Evolutionary conservation across 1,140 invertebrate genomes (phyloP).

Genomic region (Drosophila navojoa): DNA sequence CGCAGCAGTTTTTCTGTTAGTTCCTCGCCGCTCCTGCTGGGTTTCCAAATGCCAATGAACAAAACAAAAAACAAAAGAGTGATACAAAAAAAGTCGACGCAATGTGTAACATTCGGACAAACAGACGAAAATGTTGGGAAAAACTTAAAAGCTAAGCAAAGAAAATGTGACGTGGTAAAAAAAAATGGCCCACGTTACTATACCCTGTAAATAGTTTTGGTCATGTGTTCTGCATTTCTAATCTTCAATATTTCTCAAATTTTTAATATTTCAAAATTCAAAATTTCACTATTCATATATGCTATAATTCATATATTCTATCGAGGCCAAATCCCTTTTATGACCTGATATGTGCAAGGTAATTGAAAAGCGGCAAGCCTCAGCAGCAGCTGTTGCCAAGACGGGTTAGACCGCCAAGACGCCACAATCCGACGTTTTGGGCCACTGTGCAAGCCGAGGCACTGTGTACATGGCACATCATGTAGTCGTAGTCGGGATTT

Average conservation of each 20-base stretch:
- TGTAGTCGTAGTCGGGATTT: constrained; percentile 75
- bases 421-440: background rate
- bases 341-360: background rate
- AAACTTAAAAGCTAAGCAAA: constrained; percentile 31
- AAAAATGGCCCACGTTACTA: background rate
- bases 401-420: background rate
- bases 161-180: constrained; percentile 25
- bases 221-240: no score
- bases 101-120: constrained; percentile 45
- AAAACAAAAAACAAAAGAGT: constrained; percentile 8
- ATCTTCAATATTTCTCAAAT: no score
- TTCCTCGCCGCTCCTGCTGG: constrained; percentile 56
- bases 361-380: background rate
- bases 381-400: background rate
- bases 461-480: constrained; percentile 41
- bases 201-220: constrained; percentile 16
- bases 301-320: background rate
- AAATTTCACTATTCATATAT: no score
- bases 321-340: no score
- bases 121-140: constrained; percentile 39
- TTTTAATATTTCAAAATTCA: no score
- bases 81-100: constrained; percentile 25
- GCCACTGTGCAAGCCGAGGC: constrained; percentile 55
- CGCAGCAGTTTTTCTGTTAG: constrained; percentile 43
- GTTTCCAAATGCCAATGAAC: constrained; percentile 69